Evolutionary conservation across 2,113 vertebrate species (phyloP).

Genomic region (Craseonycteris thonglongyai): DNA sequence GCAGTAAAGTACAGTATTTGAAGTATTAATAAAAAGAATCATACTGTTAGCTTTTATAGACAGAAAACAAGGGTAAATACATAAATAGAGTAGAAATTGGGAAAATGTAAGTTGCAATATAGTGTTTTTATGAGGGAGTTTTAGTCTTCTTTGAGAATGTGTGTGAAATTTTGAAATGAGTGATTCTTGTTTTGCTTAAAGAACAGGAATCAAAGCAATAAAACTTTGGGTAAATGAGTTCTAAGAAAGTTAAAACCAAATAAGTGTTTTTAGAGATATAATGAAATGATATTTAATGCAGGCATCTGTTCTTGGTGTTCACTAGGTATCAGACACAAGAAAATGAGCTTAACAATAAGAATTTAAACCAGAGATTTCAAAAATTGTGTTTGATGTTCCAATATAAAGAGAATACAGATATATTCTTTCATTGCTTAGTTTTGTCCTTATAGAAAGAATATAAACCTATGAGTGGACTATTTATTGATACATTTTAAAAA

Average conservation of each 20-base stretch:
- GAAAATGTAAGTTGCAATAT: not conserved
- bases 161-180: constrained; percentile 18
- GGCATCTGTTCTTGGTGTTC: not conserved
- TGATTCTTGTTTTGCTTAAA: not conserved
- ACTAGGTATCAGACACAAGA: not conserved
- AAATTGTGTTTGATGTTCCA: not conserved
- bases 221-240: not conserved
- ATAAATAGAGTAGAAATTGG: not conserved
- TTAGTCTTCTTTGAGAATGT: not conserved
- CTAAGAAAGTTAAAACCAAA: not conserved
- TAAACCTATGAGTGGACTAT: not conserved
- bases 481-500: not conserved
- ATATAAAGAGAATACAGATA: not conserved
- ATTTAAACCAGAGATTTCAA: not conserved
- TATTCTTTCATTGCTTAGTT: not conserved
- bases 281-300: not conserved
- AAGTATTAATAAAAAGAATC: not conserved
- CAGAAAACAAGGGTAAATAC: not conserved
- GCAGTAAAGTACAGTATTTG: not conserved
- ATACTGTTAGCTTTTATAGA: not conserved
- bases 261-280: not conserved
- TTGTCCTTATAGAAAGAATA: not conserved
- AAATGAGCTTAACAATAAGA: not conserved
- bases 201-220: constrained; percentile 10
- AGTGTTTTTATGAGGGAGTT: not conserved